These are phyloP conservation scores for Athrips mouffetella DNA, from an alignment of 2,888 invertebrate species.

Conservation along the genomic window DNA sequence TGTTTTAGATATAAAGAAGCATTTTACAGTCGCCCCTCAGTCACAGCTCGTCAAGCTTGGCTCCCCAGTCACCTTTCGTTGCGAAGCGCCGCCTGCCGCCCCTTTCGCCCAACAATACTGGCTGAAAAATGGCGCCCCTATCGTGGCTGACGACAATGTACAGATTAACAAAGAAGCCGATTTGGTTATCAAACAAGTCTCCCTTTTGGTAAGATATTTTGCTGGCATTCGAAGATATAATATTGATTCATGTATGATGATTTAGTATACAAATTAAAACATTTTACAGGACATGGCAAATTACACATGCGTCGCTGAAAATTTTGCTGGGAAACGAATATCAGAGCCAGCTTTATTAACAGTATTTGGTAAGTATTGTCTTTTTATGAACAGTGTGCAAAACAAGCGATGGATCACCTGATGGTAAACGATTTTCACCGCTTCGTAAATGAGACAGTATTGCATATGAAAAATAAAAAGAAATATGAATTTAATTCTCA, in stretches of 20 bases:
- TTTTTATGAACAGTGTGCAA: no score
- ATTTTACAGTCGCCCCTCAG: conserved; percentile 93
- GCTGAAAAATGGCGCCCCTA: conserved; percentile 87
- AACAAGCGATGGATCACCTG: no score
- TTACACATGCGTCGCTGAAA: conserved; percentile 97
- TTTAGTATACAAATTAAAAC: no score
- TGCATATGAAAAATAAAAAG: no score
- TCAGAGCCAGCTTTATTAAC: conserved; percentile 92
- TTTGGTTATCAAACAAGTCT: conserved; percentile 90
- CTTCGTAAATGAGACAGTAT: no score
- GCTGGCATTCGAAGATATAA: neutral
- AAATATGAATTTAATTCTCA: no score
- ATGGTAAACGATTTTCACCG: no score
- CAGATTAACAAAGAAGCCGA: conserved; percentile 90
- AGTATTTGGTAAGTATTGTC: conserved; percentile 88
- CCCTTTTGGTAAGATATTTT: conserved; percentile 79
- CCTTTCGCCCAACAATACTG: conserved; percentile 92
- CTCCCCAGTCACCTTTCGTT: conserved; percentile 90
- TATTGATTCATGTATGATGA: no score
- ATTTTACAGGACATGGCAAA: conserved; percentile 90
- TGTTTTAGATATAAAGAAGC: conserved; percentile 88
- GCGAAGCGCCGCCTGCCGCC: conserved; percentile 92
- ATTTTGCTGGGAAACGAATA: conserved; percentile 91
- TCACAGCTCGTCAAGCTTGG: conserved; percentile 89
- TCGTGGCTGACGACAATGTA: conserved; percentile 81